phyloP scores from a whole-genome alignment of 2,113 vertebrate genomes.

The Nasalis larvatus region DNA sequence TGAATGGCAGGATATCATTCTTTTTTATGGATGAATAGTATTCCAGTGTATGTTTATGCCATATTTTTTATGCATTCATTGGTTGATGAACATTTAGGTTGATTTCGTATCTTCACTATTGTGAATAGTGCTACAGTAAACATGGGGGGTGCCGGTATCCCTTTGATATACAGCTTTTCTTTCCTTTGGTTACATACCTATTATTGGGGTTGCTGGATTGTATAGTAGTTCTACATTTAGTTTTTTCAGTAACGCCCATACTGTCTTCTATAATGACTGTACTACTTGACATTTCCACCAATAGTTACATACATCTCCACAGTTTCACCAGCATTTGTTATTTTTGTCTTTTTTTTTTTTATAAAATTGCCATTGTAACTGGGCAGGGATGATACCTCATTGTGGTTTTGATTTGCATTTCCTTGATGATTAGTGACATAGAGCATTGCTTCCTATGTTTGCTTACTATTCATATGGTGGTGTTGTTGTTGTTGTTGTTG shows the following conservation, averaged over 20 bases:
- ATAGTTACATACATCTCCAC: not conserved
- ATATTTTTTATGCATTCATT: not conserved
- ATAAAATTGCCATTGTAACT: not conserved
- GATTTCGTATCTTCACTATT: not conserved
- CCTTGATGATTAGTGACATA: not conserved
- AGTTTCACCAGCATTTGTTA: not conserved
- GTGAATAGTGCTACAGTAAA: not conserved
- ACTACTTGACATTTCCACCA: not conserved
- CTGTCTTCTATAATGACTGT: not conserved
- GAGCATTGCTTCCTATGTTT: not conserved
- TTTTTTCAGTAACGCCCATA: not conserved
- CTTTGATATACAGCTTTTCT: not conserved
- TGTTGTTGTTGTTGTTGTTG: fast-evolving
- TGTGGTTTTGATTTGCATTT: not conserved
- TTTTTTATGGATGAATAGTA: not conserved
- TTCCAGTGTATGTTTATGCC: not conserved
- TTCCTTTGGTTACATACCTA: not conserved
- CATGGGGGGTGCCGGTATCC: not conserved
- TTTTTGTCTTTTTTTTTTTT: not conserved
- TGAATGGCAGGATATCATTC: not conserved
- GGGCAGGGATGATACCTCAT: not conserved
- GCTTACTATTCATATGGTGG: no score
- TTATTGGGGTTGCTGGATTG: not conserved
- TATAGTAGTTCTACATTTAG: not conserved
- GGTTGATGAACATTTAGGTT: not conserved